Evolutionary conservation across 2,113 vertebrate genomes (phyloP), one percentile per base, ranked within the genome.

Genomic region (Catharus minimus): DNA sequence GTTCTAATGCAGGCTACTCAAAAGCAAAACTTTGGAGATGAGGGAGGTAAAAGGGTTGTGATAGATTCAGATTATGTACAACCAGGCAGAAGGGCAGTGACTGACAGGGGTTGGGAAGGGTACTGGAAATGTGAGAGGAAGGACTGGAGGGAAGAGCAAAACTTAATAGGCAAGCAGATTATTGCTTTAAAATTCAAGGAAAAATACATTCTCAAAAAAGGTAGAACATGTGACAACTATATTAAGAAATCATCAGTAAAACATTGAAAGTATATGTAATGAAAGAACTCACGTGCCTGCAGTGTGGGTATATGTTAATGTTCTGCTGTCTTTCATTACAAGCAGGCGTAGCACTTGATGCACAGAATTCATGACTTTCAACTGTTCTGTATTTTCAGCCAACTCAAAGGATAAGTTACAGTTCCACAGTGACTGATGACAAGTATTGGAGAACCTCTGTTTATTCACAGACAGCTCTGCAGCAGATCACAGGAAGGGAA

Each of bases 191-290:
- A 92, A 38, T 36, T 24, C 43, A 41, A 71, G 14, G 58, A 80
- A 74, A 50, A 56, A 72, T n/a, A 57, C 11, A 28, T 76, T 62
- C 22, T 81, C 26, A 47, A 32, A 71, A 76, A 74, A 32, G 58
- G 55, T 44, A 50, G 50, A 83, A 56, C 8, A 3, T 38, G 38
- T 86, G 72, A 52, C 43, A 62, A 30, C 18, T 83, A 24, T 44
- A 30, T 62, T 75, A 90, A 90, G 79, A 78, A 85, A n/a, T 81
- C 19, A 49, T 84, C 53, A 67, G 41, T 72, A 81, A 92, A 86
- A 21, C 41, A 19, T 7, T 80, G 60, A 43, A 92, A 83, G 23
- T 81, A 24, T 65, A 47, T 65, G 22, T 58, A 79, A 83, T 82
- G 58, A 61, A 57, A 81, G 28, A 87, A 69, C 43, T 81, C 23